Evolutionary conservation across 2,888 invertebrate genomes (phyloP), one percentile per base, ranked within the genome.

Genomic region (Exephanes ischioxanthus): DNA sequence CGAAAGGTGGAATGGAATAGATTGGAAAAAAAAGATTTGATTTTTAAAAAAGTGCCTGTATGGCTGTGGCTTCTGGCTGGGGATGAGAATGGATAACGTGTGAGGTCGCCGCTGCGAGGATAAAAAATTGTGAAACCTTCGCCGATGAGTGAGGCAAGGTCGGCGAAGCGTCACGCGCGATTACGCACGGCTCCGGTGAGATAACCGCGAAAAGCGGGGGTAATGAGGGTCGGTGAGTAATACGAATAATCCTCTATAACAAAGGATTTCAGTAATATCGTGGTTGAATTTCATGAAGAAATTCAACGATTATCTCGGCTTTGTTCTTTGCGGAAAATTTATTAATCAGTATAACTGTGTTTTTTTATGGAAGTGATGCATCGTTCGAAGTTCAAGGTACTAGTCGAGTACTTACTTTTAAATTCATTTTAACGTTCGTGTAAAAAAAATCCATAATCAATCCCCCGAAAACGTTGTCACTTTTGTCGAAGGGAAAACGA

Each of bases 91-190:
- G 72, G 55, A 55, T 55, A 55, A 55, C 55, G 55, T 22, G 55
- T 55, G 19, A 58, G 58, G 3, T 58, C 19, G 58, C 58, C 4
- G 58, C 9, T 1, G 22, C 3, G 26, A 79, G 75, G 48, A 77
- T 53, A 53, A 78, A 75, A 79, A 82, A 82, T 76, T 82, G 51
- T 51, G 70, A 67, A 82, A 81, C 70, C 80, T 22, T 30, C 48
- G 51, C 11, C 48, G 48, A 58, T 26, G 58, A 14, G 14, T 26
- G 58, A 58, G 22, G 26, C 26, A 58, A 58, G 26, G 26, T 58
- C 26, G 58, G 14, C 58, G 58, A 11, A 26, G 58, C 22, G 58
- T 58, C 58, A 58, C 58, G 26, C 58, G 26, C 58, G 58, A 58
- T 58, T 58, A 58, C 58, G 58, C 58, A 58, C 5, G 26, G 26